phyloP scores from a whole-genome alignment of 2,888 invertebrate species.

The Seira sanloemensis region DNA sequence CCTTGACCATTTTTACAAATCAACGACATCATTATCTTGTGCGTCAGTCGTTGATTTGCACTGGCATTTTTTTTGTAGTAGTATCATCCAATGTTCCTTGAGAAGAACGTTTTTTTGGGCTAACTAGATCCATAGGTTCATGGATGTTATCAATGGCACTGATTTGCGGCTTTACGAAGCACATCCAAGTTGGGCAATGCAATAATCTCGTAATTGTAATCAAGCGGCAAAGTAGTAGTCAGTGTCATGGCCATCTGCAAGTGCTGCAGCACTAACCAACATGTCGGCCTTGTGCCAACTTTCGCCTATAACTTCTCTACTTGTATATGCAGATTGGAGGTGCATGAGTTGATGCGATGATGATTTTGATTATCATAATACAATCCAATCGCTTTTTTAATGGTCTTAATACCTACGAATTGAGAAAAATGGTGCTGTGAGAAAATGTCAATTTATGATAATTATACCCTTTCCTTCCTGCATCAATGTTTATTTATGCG shows the following conservation, averaged over 20 bases:
- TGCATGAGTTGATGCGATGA: constrained; percentile 5
- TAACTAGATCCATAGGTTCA: constrained; percentile 14
- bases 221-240: constrained; percentile 3
- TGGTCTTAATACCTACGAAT: constrained; percentile 8
- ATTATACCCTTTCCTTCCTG: too few relatives aligned
- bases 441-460: too few relatives aligned
- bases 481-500: too few relatives aligned
- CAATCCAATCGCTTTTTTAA: background rate
- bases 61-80: background rate
- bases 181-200: background rate
- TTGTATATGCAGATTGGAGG: too few relatives aligned
- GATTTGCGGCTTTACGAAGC: background rate
- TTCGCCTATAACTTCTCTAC: constrained; percentile 28
- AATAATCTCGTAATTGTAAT: constrained; percentile 45
- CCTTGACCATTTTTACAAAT: constrained; percentile 59
- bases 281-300: constrained; percentile 62
- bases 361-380: background rate
- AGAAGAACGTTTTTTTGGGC: background rate
- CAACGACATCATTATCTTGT: background rate
- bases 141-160: background rate
- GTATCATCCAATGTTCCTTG: constrained; percentile 7
- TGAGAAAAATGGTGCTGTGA: too few relatives aligned
- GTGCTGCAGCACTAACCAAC: constrained; percentile 33
- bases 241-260: constrained; percentile 16
- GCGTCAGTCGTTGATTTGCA: background rate